These are phyloP conservation scores for Rhegmatorhina hoffmannsi DNA, from an alignment of 2,113 vertebrate species.

Conservation along the genomic window DNA sequence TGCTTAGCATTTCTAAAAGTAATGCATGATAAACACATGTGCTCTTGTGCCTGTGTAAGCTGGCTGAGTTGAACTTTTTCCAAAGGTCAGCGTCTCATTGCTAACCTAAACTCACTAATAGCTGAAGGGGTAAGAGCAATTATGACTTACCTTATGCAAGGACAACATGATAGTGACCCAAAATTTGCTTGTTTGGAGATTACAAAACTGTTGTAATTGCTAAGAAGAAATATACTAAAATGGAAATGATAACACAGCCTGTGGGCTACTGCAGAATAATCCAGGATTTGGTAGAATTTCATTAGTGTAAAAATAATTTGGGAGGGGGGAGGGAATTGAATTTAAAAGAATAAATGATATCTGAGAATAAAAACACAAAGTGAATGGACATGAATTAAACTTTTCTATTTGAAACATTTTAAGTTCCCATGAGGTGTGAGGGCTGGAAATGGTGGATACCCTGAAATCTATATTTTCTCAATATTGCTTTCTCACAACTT, in stretches of 20 bases:
- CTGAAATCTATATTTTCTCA: not conserved
- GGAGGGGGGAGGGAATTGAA: not conserved
- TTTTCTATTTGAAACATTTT: not conserved
- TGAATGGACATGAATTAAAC: not conserved
- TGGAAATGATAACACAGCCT: not conserved
- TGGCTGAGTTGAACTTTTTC: not conserved
- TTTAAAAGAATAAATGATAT: not conserved
- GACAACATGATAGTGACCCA: rapidly evolving
- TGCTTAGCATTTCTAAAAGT: not conserved
- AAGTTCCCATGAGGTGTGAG: not conserved
- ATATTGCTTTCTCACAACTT: not conserved
- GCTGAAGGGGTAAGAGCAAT: not conserved
- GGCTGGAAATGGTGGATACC: not conserved
- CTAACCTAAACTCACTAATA: not conserved
- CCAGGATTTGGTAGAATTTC: not conserved
- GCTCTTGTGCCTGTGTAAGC: not conserved
- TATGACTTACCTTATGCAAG: not conserved
- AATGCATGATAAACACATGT: not conserved
- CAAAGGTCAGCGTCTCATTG: not conserved
- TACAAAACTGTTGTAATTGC: not conserved
- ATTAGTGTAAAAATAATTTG: not conserved
- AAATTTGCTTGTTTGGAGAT: not conserved
- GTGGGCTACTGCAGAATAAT: not conserved
- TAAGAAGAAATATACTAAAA: not conserved
- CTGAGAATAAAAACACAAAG: not conserved